phyloP scores from a whole-genome alignment of 1,140 invertebrate genomes.

The Drosophila burlai region DNA sequence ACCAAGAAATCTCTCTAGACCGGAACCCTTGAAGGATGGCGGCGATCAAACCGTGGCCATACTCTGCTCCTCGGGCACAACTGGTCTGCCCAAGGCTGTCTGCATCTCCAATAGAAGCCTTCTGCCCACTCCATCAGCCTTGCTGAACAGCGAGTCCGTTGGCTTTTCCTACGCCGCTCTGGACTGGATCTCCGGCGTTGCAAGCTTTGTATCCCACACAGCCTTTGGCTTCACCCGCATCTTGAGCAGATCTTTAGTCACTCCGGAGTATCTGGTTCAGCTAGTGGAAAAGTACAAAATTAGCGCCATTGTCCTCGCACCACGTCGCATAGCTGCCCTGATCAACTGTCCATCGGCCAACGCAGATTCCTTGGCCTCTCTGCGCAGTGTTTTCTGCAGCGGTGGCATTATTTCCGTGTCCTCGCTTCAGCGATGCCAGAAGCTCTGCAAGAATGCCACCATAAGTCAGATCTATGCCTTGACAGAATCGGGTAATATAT shows the following conservation, averaged over 20 bases:
- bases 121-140: slow-evolving; percentile 7
- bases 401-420: slow-evolving; percentile 45
- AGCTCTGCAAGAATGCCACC: slow-evolving; percentile 49
- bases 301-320: slow-evolving; percentile 48
- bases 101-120: slow-evolving; percentile 87
- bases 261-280: slow-evolving; percentile 53
- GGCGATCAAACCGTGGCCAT: slow-evolving; percentile 80
- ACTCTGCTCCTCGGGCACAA: slow-evolving; percentile 89
- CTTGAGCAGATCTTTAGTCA: slow-evolving; percentile 54
- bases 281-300: slow-evolving; percentile 74
- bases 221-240: slow-evolving; percentile 66
- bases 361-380: slow-evolving; percentile 37
- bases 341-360: slow-evolving; percentile 56
- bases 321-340: slow-evolving; percentile 42
- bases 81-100: slow-evolving; percentile 92
- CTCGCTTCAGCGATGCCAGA: slow-evolving; percentile 50
- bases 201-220: slow-evolving; percentile 49
- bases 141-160: slow-evolving; percentile 58
- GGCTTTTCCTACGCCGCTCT: slow-evolving; percentile 53
- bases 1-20: slow-evolving; percentile 18
- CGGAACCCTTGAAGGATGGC: slow-evolving; percentile 51
- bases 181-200: slow-evolving; percentile 79
- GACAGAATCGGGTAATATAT: slow-evolving; percentile 63
- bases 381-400: slow-evolving; percentile 39
- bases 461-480: slow-evolving; percentile 62